Base-by-base conservation (phyloP, 2,888 invertebrate genomes). In the Eristalinus sepulchralis region DNA sequence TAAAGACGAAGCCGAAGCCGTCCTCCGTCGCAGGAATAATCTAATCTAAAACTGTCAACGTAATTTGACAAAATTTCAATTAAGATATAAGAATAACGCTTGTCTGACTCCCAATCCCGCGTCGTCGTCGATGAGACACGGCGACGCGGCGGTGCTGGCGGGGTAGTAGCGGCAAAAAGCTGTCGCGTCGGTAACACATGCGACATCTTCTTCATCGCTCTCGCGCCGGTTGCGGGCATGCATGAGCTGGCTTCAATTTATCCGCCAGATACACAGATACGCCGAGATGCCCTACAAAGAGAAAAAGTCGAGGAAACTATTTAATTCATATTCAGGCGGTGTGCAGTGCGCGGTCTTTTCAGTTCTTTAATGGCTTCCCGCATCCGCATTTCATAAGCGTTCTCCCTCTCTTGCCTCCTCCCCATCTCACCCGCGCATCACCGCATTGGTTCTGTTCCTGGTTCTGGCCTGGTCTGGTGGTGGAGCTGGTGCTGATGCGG, bases 51-150 rank as follows among this genome's bases (percentile, higher is more conserved):
- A 89, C 89, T 90, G 90, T 90, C 90, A 89, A 89, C 89, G 89
- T 90, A 90, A 90, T 90, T 90, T 90, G 90, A 90, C 90, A 90
- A 90, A 90, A 90, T 90, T 90, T 90, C 89, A 90, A 90, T 90
- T 90, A 90, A 90, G 90, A 90, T 90, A 90, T 89, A 89, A 89
- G 88, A 88, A 89, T 88, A 89, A 89, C 89, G 89, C 89, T 89
- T 89, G 89, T 89, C 89, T 89, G 89, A 88, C 88, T 89, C 83
- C 88, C 88, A 89, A 89, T 89, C 88, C 88, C 86, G 88, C 77
- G 27, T 55, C 47, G 27, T 55, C 47, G 27, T 47, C 68, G 75
- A 70, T 63, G 83, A 68, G 33, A 47, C 17, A 47, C 17, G 34
- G 1, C 10, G 47, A 17, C 47, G 39, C 34, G 9, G 34, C 34